Conservation (phyloP, 2,797 vertebrate genomes). For the Pantherophis alleghaniensis region DNA sequence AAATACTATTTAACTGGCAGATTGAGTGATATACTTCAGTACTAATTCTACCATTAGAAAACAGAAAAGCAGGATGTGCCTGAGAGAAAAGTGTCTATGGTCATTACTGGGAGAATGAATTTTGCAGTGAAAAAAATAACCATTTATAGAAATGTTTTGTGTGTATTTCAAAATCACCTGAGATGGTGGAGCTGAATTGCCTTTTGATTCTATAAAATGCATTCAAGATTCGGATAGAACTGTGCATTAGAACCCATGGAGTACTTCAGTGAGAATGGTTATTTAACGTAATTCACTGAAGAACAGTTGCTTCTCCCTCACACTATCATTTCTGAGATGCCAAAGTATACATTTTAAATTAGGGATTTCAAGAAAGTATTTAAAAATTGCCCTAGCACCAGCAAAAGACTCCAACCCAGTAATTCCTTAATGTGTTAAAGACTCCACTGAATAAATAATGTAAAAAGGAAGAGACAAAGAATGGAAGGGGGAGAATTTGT, state of each 20-base stretch:
- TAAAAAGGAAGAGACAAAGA: constrained; percentile 23
- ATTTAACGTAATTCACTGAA: neutral
- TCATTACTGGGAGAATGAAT: neutral
- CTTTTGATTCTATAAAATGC: neutral
- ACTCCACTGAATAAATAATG: constrained; percentile 50
- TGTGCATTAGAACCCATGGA: neutral
- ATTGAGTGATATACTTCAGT: constrained; percentile 34
- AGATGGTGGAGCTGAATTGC: neutral
- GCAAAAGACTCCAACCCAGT: constrained; percentile 6
- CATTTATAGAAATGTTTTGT: neutral
- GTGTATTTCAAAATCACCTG: neutral
- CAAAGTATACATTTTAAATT: constrained; percentile 27
- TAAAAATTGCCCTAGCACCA: neutral
- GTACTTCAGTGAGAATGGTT: neutral
- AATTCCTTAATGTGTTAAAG: constrained; percentile 50
- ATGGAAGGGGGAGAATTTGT: neutral
- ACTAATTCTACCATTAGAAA: constrained; percentile 33
- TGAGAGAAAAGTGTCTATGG: neutral
- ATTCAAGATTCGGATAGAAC: neutral
- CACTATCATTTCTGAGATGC: neutral
- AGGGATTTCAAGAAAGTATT: neutral
- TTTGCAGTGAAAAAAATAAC: neutral
- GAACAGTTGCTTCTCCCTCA: neutral
- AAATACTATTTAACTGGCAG: constrained; percentile 42
- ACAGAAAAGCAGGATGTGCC: neutral